A percentile compares a stretch with the other conserved stretches of the same genome.
phyloP scores from a whole-genome alignment of 2,888 invertebrate species.

The Epirrhoe tristata region DNA sequence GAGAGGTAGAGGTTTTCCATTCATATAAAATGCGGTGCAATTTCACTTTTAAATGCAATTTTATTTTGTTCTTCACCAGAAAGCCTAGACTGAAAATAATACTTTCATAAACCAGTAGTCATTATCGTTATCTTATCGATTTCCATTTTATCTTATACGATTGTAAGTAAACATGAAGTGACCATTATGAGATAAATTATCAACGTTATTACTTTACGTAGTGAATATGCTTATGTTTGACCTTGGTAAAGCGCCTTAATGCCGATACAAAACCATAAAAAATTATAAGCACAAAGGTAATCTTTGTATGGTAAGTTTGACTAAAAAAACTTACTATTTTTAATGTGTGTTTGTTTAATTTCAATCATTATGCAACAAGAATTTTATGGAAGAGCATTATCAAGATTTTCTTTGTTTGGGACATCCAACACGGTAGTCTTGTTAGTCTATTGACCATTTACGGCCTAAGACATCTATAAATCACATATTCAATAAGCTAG shows the following conservation, averaged over 20 bases:
- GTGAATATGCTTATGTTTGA: not conserved
- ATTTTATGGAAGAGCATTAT: no score
- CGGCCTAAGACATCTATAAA: no score
- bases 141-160: slow-evolving; percentile 12
- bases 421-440: not conserved
- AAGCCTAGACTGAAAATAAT: not conserved
- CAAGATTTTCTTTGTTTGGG: not conserved
- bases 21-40: no score
- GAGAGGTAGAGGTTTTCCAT: no score
- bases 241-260: not conserved
- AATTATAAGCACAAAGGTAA: not conserved
- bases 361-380: not conserved
- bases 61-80: no score
- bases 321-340: not conserved
- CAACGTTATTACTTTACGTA: not conserved
- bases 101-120: slow-evolving; percentile 18
- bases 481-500: not conserved
- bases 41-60: no score
- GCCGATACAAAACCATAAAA: not conserved
- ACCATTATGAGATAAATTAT: not conserved
- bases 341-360: not conserved
- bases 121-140: slow-evolving; percentile 25
- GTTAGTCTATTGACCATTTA: not conserved
- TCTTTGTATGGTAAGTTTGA: no score
- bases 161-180: slow-evolving; percentile 5